phyloP scores from a whole-genome alignment of 2,888 invertebrate species.

The Heliconius aoede region DNA sequence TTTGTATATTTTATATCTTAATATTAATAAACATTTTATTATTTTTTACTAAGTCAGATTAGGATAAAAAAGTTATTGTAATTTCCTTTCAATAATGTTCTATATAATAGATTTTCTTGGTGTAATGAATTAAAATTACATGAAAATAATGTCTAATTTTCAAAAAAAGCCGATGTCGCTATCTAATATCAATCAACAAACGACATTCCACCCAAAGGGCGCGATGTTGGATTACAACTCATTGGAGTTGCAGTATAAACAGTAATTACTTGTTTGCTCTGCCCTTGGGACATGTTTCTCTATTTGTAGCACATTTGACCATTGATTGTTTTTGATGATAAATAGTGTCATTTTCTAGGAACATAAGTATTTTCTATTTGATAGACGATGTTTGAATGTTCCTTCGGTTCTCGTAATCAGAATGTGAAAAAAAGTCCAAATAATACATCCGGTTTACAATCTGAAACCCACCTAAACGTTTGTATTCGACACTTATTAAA shows the following conservation, averaged over 20 bases:
- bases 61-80: no score
- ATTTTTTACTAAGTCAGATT: no score
- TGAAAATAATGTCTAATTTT: not conserved
- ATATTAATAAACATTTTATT: not conserved
- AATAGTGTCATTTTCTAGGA: not conserved
- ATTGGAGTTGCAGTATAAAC: slow-evolving; percentile 46
- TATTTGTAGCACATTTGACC: slow-evolving; percentile 28
- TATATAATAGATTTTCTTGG: no score
- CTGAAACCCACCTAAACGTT: slow-evolving; percentile 28
- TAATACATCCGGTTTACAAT: not conserved
- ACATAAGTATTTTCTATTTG: not conserved
- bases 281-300: slow-evolving; percentile 38
- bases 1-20: no score
- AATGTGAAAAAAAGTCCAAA: not conserved
- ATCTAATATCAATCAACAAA: slow-evolving; percentile 54
- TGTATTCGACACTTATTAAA: slow-evolving; percentile 31
- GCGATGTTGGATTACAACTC: slow-evolving; percentile 57
- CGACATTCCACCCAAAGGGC: slow-evolving; percentile 60
- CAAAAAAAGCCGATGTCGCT: slow-evolving; percentile 25
- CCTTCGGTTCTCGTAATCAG: not conserved
- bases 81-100: no score
- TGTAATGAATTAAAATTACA: not conserved
- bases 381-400: not conserved
- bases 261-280: slow-evolving; percentile 46
- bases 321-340: slow-evolving; percentile 19